These are phyloP conservation scores for Seira sanloemensis DNA, from an alignment of 2,888 invertebrate genomes.

Conservation along the genomic window DNA sequence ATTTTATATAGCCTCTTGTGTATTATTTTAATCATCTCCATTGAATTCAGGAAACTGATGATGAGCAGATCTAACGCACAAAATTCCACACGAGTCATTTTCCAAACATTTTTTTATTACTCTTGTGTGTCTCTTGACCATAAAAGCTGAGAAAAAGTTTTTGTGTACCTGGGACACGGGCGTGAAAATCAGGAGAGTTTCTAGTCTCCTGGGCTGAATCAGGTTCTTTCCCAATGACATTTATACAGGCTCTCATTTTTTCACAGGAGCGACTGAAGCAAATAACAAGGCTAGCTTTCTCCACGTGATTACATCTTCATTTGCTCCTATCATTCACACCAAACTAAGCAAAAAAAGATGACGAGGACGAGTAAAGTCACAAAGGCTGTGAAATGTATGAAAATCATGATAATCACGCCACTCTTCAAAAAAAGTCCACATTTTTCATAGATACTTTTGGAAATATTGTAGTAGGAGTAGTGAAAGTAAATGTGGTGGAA, in stretches of 20 bases:
- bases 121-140: background rate
- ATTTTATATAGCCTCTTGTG: too few relatives aligned
- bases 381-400: background rate
- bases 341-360: background rate
- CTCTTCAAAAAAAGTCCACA: too few relatives aligned
- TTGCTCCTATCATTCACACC: background rate
- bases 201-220: background rate
- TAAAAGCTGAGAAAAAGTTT: background rate
- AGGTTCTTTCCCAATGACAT: background rate
- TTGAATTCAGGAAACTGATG: background rate
- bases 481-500: constrained; percentile 50
- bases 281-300: background rate
- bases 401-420: background rate
- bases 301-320: constrained; percentile 9
- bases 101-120: background rate
- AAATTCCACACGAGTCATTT: background rate
- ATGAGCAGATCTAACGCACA: background rate
- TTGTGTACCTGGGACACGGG: background rate
- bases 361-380: background rate
- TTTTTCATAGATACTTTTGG: too few relatives aligned
- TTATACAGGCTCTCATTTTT: too few relatives aligned
- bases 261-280: background rate
- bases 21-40: constrained; percentile 1
- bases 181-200: background rate
- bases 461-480: too few relatives aligned